phyloP scores from a whole-genome alignment of 2,797 vertebrate species.

The Pristis pectinata region DNA sequence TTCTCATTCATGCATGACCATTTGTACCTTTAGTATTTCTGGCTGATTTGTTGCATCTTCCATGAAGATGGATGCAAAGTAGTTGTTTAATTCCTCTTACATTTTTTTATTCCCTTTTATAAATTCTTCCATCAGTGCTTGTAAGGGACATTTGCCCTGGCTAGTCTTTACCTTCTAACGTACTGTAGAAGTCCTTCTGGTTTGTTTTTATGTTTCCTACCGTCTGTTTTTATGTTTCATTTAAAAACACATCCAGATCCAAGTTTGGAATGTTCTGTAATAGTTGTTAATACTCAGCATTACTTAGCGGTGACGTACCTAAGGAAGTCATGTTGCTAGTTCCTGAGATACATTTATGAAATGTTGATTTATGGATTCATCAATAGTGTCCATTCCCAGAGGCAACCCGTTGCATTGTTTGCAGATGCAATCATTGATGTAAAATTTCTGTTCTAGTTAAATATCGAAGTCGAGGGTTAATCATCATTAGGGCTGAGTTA shows the following conservation, averaged over 20 bases:
- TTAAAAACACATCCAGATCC: not conserved
- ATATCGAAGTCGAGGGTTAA: not conserved
- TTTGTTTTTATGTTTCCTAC: no score
- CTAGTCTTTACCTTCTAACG: no score
- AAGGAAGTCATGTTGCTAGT: not conserved
- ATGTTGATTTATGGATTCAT: not conserved
- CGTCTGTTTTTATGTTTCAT: not conserved
- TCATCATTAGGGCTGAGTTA: not conserved
- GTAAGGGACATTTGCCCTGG: no score
- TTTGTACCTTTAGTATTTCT: no score
- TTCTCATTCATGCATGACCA: no score
- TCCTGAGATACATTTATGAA: not conserved
- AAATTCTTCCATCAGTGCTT: no score
- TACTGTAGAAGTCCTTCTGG: no score
- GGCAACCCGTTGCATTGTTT: not conserved
- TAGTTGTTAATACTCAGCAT: not conserved
- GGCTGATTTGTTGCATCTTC: no score
- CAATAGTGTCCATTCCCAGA: not conserved
- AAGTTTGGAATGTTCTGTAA: not conserved
- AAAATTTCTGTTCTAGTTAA: not conserved
- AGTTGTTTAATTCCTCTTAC: no score
- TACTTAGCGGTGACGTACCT: not conserved
- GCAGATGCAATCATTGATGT: not conserved
- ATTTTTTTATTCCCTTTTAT: no score
- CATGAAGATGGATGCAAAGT: no score